Evolutionary conservation across 2,797 vertebrate species (phyloP).

Genomic region (Leptoclinus maculatus): DNA sequence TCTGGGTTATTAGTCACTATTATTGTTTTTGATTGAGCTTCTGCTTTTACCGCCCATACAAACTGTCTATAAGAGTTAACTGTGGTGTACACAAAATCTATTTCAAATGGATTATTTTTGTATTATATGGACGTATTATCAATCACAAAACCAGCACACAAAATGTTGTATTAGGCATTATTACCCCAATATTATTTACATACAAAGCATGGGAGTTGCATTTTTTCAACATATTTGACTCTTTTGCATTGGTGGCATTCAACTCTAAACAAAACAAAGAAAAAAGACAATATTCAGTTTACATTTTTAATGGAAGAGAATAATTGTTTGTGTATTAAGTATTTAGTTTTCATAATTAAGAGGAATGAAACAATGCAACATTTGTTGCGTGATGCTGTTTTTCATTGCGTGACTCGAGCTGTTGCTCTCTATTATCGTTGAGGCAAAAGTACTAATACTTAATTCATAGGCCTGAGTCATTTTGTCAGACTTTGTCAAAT

Average conservation of each 20-base stretch:
- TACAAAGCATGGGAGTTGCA: background rate
- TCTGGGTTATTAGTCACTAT: background rate
- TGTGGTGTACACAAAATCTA: background rate
- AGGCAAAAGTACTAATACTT: constrained; percentile 35
- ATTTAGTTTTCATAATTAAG: background rate
- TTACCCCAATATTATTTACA: background rate
- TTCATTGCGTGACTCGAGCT: constrained; percentile 20
- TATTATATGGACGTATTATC: background rate
- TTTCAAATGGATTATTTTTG: background rate
- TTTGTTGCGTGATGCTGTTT: constrained; percentile 3
- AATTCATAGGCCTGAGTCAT: constrained; percentile 43
- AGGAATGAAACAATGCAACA: background rate
- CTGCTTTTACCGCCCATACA: background rate
- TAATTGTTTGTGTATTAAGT: background rate
- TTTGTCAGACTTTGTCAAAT: constrained; percentile 45
- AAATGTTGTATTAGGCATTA: background rate
- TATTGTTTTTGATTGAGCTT: background rate
- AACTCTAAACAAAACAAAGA: background rate
- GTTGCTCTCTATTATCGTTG: background rate
- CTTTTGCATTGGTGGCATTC: background rate
- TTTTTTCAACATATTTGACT: background rate
- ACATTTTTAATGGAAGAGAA: background rate
- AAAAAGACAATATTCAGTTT: background rate
- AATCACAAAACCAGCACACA: background rate
- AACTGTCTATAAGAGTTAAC: background rate